Conservation (phyloP, 2,888 invertebrate genomes). For the Lasioglossum oenotherae region DNA sequence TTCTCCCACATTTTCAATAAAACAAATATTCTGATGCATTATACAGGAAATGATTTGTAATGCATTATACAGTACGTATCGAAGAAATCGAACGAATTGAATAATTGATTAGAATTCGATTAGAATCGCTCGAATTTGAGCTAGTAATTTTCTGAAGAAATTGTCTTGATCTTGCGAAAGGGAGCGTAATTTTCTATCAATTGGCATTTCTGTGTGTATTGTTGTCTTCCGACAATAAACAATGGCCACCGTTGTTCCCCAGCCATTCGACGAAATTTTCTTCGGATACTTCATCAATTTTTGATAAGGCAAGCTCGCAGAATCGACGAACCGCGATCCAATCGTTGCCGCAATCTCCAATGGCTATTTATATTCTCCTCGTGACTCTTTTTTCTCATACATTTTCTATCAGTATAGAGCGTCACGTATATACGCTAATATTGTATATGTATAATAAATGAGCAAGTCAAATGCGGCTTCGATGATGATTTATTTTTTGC, state of each 20-base stretch:
- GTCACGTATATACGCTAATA: background rate
- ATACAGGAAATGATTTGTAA: background rate
- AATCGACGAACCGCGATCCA: constrained; percentile 3
- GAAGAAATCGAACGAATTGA: background rate
- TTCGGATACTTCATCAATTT: background rate
- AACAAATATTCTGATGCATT: background rate
- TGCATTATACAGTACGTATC: background rate
- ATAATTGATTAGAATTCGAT: background rate
- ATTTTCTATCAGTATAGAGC: background rate
- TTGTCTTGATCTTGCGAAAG: background rate
- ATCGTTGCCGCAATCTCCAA: constrained; percentile 9
- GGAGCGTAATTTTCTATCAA: background rate
- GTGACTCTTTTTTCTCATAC: background rate
- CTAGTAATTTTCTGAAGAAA: background rate
- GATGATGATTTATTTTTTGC: background rate
- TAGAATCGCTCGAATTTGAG: background rate
- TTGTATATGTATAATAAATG: background rate
- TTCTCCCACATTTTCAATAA: background rate
- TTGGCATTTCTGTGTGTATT: background rate
- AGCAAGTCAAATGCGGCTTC: background rate
- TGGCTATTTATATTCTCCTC: constrained; percentile 8
- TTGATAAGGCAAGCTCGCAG: background rate
- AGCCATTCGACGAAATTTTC: background rate
- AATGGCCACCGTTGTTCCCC: background rate
- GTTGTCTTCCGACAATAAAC: background rate